Evolutionary conservation across 2,888 invertebrate species (phyloP), one percentile per base, ranked within the genome.

Genomic region (Patella depressa): DNA sequence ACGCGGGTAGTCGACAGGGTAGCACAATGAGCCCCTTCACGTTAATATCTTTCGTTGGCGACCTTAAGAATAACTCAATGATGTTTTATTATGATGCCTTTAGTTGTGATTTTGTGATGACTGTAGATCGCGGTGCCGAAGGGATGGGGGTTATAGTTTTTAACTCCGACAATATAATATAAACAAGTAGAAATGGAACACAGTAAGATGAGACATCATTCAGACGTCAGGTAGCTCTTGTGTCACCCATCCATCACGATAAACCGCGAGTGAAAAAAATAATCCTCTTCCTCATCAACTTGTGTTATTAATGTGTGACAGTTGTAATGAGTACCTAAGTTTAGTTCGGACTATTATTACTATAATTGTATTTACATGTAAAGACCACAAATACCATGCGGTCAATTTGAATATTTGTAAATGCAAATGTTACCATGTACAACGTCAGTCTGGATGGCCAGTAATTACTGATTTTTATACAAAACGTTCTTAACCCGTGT

Each of bases 141-240:
- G 65, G 65, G 65, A 12, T 45, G 45, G 45, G 45, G 45, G 45
- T 45, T 45, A 45, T 45, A 45, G 45, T 45, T 45, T 45, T 45
- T 45, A 45, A 45, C 45, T 45, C 45, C 45, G 45, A 45, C 45
- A 7, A 45, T 45, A 45, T 45, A 45, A 45, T 45, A 45, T 45
- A 45, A 45, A 45, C 45, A 45, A 45, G 45, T 45, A 9, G 45
- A 45, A 45, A 45, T 45, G 45, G 45, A 45, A 45, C 45, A 45
- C 45, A 65, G 65, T 24, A 65, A 65, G 9, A 24, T 11, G 65
- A 65, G 65, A 65, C 24, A 24, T 65, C 24, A 65, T 65, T 65
- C 65, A 65, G 65, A 65, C 65, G 65, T 65, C 65, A 65, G 24
- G 24, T 65, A 65, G 24, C 65, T 65, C 65, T 65, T 19, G 65